Evolutionary conservation across 1,140 invertebrate species (phyloP).

Genomic region (Physella acuta): DNA sequence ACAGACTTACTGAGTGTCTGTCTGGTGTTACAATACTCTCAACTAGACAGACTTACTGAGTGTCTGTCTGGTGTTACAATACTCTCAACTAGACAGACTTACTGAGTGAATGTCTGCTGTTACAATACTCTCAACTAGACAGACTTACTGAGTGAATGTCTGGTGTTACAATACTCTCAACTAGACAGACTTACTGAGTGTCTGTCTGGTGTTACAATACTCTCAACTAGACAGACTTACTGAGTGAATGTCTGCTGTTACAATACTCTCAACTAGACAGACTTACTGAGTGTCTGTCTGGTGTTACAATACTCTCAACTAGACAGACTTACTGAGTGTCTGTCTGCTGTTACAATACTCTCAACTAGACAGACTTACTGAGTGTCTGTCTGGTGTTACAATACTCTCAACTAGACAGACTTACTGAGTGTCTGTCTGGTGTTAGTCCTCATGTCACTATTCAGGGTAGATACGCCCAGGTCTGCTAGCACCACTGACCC

Average conservation of each 20-base stretch:
- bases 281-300: neutral
- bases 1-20: too few species aligned
- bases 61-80: too few species aligned
- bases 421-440: constrained; percentile 47
- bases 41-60: too few species aligned
- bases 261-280: neutral
- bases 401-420: constrained; percentile 13
- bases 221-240: neutral
- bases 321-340: neutral
- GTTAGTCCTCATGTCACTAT: constrained; percentile 50
- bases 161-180: too few species aligned
- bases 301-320: neutral
- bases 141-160: too few species aligned
- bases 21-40: too few species aligned
- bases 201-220: too few species aligned
- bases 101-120: too few species aligned
- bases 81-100: too few species aligned
- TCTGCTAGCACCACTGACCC: constrained; percentile 44
- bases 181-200: too few species aligned
- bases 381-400: constrained; percentile 16
- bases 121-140: too few species aligned
- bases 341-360: neutral
- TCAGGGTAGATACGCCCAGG: constrained; percentile 55
- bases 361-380: neutral
- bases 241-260: neutral